Percentiles rank a stretch among this genome's conserved stretches.
Conservation (phyloP, 2,888 invertebrate species). For the Yponomeuta sedellus region DNA sequence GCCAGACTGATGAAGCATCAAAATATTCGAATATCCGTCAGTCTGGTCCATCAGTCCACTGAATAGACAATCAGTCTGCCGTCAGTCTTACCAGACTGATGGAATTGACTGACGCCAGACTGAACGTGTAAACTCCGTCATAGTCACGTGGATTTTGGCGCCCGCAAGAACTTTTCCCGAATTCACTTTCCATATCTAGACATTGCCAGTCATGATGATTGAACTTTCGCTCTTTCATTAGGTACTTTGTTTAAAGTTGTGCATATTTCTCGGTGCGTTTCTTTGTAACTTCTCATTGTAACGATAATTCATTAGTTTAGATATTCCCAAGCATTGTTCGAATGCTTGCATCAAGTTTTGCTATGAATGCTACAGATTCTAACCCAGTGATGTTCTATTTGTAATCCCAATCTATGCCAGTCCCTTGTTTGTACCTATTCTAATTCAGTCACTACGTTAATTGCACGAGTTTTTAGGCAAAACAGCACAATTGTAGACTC, state of each 20-base stretch:
- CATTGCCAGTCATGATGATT: neutral
- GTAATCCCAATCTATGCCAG: neutral
- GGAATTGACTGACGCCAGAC: too few relatives aligned
- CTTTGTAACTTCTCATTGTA: slow-evolving; percentile 9
- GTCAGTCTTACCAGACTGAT: too few relatives aligned
- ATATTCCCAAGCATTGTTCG: slow-evolving; percentile 26
- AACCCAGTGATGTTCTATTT: neutral
- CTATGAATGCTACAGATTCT: neutral
- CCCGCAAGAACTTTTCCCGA: neutral
- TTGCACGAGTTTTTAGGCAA: slow-evolving; percentile 12
- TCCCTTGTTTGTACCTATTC: neutral
- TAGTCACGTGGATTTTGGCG: too few relatives aligned
- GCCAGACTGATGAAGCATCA: too few relatives aligned
- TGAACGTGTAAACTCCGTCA: too few relatives aligned
- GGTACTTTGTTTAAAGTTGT: neutral
- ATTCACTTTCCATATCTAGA: neutral
- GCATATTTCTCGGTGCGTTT: neutral
- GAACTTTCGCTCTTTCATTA: neutral
- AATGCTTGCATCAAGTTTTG: slow-evolving; percentile 21
- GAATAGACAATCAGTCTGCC: too few relatives aligned
- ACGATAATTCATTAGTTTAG: slow-evolving; percentile 9
- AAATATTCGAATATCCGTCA: too few relatives aligned
- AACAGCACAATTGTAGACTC: neutral
- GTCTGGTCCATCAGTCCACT: too few relatives aligned
- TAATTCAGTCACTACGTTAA: neutral